Base-by-base conservation (phyloP, 2,113 vertebrate species). In the Hemichromis elongatus region DNA sequence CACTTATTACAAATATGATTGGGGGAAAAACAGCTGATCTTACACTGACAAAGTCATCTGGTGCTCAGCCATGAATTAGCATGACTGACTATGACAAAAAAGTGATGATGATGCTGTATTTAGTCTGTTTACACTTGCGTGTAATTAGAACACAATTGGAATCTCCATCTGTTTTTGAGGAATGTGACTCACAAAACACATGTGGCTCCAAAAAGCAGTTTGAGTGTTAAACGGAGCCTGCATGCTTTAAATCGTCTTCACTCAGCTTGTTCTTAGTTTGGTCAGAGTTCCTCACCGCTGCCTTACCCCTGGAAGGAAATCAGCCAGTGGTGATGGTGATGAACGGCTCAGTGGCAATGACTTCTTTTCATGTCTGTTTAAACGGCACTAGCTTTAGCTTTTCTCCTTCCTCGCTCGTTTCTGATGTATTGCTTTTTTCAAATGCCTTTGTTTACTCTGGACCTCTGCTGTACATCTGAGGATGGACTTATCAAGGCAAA, bases 271-370 rank as follows among this genome's bases (percentile, higher is more conserved):
- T 93, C 90, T 93, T 88, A 90, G 84, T 94, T 94, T 93, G 93
- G 90, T 89, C 85, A 77, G 81, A 84, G 75, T 87, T 80, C 85
- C 88, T 91, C 63, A 82, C 21, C 77, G 30, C 68, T 80, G 79
- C 84, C 61, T 86, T 92, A 75, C 68, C 92, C 89, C 53, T 92
- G 92, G 88, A 94, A 93, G 93, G 92, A 92, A 91, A 88, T 90
- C n/a, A 28, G 35, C 79, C 79, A 54, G 81, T 18, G 52, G 73
- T 84, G 82, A 55, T 3, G 21, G 14, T 75, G 79, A 88, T 85
- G 73, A 90, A 84, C 56, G 7, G 80, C 61, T 82, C 82, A 61
- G 70, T 90, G 86, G 84, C 90, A 84, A 68, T 45, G 68, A 84
- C 88, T 89, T 87, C 40, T 57, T 77, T 40, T 30, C 10, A 9